Evolutionary conservation across 2,797 vertebrate genomes (phyloP).

Genomic region (Rhinophrynus dorsalis): DNA sequence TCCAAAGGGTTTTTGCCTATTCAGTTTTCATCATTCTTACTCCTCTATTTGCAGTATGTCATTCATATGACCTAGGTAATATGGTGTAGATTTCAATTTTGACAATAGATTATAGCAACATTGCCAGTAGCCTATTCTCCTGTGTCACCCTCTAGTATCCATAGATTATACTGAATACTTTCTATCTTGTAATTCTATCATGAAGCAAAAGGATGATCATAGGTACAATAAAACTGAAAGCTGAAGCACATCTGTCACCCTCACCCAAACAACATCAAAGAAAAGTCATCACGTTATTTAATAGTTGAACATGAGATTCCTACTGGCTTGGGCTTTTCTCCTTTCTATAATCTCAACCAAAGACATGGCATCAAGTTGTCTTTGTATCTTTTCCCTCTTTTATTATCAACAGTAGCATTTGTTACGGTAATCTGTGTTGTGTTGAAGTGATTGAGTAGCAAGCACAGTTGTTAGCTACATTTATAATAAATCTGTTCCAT

Average conservation of each 20-base stretch:
- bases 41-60: background rate
- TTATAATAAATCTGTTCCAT: background rate
- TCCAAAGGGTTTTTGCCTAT: slow-evolving; percentile 9
- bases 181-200: slow-evolving; percentile 44
- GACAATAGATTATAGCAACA: background rate
- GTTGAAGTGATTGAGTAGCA: no score
- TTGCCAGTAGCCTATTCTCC: background rate
- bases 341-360: background rate
- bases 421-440: background rate
- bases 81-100: background rate
- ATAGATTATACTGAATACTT: slow-evolving; percentile 37
- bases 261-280: slow-evolving; percentile 41
- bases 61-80: slow-evolving; percentile 3
- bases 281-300: slow-evolving; percentile 35
- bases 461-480: no score
- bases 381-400: background rate
- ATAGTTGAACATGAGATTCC: slow-evolving; percentile 43
- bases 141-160: slow-evolving; percentile 38
- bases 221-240: slow-evolving; percentile 45
- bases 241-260: slow-evolving; percentile 50
- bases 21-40: background rate
- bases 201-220: slow-evolving; percentile 49
- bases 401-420: background rate
- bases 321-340: slow-evolving; percentile 6
- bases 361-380: background rate